Conservation (phyloP, 2,113 vertebrate genomes). For the Glaucomys volans region DNA sequence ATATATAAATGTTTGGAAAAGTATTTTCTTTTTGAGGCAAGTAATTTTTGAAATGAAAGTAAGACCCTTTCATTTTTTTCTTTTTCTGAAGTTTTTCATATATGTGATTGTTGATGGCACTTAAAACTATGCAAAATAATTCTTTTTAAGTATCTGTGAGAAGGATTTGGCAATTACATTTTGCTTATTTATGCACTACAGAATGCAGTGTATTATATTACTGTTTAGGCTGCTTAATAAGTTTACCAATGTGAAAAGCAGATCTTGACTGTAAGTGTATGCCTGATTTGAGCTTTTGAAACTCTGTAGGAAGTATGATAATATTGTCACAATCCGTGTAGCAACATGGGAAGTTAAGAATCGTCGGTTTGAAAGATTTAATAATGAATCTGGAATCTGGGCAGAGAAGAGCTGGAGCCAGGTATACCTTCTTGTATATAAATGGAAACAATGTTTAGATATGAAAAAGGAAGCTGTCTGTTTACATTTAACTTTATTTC, state of each 20-base stretch:
- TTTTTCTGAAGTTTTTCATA: conserved; percentile 9
- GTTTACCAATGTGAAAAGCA: conserved; percentile 65
- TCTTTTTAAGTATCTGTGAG: conserved; percentile 73
- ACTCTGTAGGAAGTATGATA: neutral
- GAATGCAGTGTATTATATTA: conserved; percentile 26
- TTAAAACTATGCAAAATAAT: conserved; percentile 87
- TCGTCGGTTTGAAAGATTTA: neutral
- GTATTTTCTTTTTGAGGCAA: conserved; percentile 68
- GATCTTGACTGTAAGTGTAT: conserved; percentile 3
- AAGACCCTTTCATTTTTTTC: conserved; percentile 49
- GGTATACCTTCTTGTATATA: conserved; percentile 55
- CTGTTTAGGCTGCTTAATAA: conserved; percentile 47
- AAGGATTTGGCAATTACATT: conserved; percentile 71
- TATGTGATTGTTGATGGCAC: conserved; percentile 77
- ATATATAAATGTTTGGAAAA: conserved; percentile 39
- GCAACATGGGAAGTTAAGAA: conserved; percentile 14
- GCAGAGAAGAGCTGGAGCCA: conserved; percentile 38
- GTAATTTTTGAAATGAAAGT: conserved; percentile 73
- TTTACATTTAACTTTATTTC: conserved; percentile 77
- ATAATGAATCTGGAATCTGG: conserved; percentile 10
- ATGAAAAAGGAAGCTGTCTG: conserved; percentile 64
- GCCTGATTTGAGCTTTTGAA: conserved; percentile 58
- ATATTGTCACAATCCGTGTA: conserved; percentile 12
- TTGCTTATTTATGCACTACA: conserved; percentile 65
- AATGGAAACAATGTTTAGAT: conserved; percentile 48